These are phyloP conservation scores for Willisornis vidua DNA, from an alignment of 2,113 vertebrate species.

Conservation along the genomic window DNA sequence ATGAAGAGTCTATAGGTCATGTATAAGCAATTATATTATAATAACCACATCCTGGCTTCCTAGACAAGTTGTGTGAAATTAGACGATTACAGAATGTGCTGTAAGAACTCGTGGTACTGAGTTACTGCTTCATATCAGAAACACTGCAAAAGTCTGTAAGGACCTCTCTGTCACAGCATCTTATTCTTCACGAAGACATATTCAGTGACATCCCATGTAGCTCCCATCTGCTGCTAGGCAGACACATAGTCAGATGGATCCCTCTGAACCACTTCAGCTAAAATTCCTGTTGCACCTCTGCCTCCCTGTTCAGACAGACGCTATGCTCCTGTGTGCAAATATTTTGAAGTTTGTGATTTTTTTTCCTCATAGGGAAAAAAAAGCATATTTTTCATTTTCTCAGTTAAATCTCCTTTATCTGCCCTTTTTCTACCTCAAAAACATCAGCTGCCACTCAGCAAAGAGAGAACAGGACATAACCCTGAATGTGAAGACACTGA, in stretches of 20 bases:
- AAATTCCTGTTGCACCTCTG: neutral
- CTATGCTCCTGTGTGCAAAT: neutral
- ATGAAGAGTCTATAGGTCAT: neutral
- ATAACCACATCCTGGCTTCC: neutral
- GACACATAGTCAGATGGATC: neutral
- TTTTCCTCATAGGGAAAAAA: neutral
- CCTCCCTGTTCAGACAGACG: neutral
- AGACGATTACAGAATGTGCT: neutral
- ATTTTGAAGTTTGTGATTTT: neutral
- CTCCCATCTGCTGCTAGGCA: neutral
- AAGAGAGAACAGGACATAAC: neutral
- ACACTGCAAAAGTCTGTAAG: neutral
- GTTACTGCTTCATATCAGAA: neutral
- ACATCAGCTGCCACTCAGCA: neutral
- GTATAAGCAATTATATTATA: neutral
- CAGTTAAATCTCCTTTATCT: neutral
- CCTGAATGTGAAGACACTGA: neutral
- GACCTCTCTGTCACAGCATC: neutral
- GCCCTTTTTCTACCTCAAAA: neutral
- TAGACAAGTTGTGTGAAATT: neutral
- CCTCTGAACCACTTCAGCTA: neutral
- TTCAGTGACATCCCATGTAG: accelerated
- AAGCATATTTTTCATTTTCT: neutral
- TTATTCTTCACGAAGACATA: neutral
- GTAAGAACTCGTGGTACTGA: neutral